Evolutionary conservation across 2,888 invertebrate species (phyloP), one percentile per base, ranked within the genome.

Genomic region (Trissolcus japonicus): DNA sequence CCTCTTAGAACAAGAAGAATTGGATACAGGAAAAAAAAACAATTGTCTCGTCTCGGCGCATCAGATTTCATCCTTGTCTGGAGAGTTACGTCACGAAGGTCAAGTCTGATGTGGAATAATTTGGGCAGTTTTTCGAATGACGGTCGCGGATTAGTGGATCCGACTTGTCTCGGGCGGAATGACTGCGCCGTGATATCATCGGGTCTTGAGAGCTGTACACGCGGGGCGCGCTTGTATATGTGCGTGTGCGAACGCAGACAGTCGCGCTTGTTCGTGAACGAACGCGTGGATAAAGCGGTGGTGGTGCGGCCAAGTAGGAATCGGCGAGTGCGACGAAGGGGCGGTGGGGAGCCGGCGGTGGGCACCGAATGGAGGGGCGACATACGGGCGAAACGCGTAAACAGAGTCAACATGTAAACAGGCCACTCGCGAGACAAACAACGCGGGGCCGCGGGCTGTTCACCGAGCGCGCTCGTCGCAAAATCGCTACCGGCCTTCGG

Each of bases 321-420:
- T 48, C 29, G 56, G 62, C 65, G 69, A 55, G 76, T 25, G 54
- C 68, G 48, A 68, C 66, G 77, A n/a, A 78, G 61, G 78, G 68
- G 53, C 51, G 78, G 73, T 72, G 59, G 72, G 66, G 43, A 57
- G 69, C 46, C 50, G 68, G 25, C 54, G 35, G 67, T 40, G 17
- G 56, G 76, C 19, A 6, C 75, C 73, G 73, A 73, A 79, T 78
- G 73, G 67, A 76, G 78, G 71, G 66, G 79, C 59, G 67, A 77
- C 79, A 73, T 78, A 82, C 79, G 79, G 81, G 82, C 83, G 83
- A 88, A 88, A 87, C 87, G 88, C 87, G 88, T 89, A 89, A 89
- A 89, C 88, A 89, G 86, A 89, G 88, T 88, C 88, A 88, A 89
- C 89, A 89, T 89, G 88, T 89, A 89, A 89, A 89, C 89, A 88